phyloP scores from a whole-genome alignment of 1,140 invertebrate species.

The Sminthurides bifidus region DNA sequence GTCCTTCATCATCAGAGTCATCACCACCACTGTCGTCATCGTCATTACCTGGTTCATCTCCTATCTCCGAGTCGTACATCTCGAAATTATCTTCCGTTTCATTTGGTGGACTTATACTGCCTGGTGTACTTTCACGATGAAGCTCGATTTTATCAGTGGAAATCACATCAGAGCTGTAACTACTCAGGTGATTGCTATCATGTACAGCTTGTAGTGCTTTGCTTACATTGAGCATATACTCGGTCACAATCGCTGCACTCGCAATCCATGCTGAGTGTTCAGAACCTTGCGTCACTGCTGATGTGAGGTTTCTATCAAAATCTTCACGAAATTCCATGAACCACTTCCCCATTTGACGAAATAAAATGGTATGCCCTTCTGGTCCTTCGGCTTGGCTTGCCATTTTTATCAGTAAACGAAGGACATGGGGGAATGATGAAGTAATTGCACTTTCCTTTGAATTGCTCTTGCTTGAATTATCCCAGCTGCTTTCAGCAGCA shows the following conservation, averaged over 20 bases:
- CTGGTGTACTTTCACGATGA: constrained; percentile 39
- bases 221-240: constrained; percentile 28
- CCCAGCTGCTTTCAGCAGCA: neutral
- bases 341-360: constrained; percentile 30
- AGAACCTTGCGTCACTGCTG: neutral
- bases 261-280: neutral
- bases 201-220: constrained; percentile 15
- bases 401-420: constrained; percentile 25
- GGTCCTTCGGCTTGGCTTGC: constrained; percentile 14
- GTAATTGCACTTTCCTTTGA: neutral
- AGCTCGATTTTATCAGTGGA: constrained; percentile 48
- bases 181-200: constrained; percentile 7
- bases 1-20: constrained; percentile 89
- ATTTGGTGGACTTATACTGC: constrained; percentile 57
- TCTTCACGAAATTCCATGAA: constrained; percentile 12
- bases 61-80: constrained; percentile 69
- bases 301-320: constrained; percentile 11
- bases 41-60: constrained; percentile 64
- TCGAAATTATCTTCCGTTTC: constrained; percentile 54
- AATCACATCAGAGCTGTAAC: too few relatives aligned
- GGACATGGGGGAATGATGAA: constrained; percentile 12
- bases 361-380: constrained; percentile 21
- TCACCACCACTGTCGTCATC: constrained; percentile 84
- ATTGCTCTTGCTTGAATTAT: neutral
- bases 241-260: constrained; percentile 11